These are phyloP conservation scores for Recurvirostra avosetta DNA, from an alignment of 2,113 vertebrate species.

Conservation along the genomic window DNA sequence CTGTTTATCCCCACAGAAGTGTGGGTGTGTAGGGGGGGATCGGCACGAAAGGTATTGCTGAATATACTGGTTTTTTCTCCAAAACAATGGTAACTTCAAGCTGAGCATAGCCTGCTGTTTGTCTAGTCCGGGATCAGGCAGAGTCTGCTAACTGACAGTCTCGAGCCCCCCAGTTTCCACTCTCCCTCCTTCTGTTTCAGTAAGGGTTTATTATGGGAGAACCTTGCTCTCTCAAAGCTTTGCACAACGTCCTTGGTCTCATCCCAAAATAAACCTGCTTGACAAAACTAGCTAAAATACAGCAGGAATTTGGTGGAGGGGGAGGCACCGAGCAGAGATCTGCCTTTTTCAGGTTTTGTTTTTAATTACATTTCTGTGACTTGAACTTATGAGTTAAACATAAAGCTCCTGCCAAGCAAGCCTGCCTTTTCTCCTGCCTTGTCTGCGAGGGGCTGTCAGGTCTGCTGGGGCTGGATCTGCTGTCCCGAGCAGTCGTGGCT, in stretches of 20 bases:
- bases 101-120: background rate
- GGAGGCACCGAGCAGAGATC: background rate
- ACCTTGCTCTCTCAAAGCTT: background rate
- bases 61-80: background rate
- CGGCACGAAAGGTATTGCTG: background rate
- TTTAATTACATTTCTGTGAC: background rate
- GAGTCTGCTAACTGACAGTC: background rate
- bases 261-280: background rate
- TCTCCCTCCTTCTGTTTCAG: background rate
- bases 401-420: background rate
- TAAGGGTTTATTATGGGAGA: background rate
- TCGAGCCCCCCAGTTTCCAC: background rate
- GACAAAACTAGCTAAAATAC: background rate
- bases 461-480: background rate
- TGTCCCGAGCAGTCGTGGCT: background rate
- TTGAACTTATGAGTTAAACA: background rate
- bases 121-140: background rate
- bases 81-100: background rate
- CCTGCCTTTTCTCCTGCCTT: background rate
- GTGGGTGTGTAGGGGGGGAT: too few relatives aligned
- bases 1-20: background rate
- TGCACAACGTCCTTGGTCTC: background rate
- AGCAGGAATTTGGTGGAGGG: background rate
- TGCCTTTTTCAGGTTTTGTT: fast-evolving
- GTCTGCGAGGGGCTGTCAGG: background rate